Conservation (phyloP, 2,797 vertebrate genomes). For the Limnodromus scolopaceus region DNA sequence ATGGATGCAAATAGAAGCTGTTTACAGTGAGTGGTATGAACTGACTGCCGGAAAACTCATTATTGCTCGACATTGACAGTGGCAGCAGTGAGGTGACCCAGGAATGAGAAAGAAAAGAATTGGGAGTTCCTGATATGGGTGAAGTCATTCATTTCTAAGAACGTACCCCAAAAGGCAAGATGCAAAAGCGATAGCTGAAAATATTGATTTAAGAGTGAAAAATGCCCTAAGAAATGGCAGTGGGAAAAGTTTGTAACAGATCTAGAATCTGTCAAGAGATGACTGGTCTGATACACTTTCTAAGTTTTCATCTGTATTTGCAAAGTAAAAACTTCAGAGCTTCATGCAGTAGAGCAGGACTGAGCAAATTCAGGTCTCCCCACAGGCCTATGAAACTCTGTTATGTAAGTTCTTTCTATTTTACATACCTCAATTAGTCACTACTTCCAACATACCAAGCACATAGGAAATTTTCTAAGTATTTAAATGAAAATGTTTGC, state of each 20-base stretch:
- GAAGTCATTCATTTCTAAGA: background rate
- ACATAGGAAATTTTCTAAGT: background rate
- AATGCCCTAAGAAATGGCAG: background rate
- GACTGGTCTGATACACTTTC: background rate
- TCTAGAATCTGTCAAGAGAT: background rate
- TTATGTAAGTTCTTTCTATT: background rate
- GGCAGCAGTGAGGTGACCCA: background rate
- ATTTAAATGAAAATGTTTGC: background rate
- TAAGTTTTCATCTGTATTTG: background rate
- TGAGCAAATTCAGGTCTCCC: background rate
- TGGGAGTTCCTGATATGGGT: background rate
- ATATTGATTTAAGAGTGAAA: background rate
- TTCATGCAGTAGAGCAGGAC: background rate
- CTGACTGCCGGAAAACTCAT: background rate
- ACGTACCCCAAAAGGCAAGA: background rate
- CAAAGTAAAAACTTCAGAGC: background rate
- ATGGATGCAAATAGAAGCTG: background rate
- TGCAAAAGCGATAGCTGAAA: background rate
- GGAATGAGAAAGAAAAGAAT: background rate
- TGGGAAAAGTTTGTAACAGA: background rate
- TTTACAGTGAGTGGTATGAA: background rate
- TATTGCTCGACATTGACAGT: background rate
- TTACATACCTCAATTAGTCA: background rate
- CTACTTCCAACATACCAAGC: background rate
- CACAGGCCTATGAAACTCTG: background rate